phyloP scores from a whole-genome alignment of 23 tunicate genomes.

The Trididemnum clinides region DNA sequence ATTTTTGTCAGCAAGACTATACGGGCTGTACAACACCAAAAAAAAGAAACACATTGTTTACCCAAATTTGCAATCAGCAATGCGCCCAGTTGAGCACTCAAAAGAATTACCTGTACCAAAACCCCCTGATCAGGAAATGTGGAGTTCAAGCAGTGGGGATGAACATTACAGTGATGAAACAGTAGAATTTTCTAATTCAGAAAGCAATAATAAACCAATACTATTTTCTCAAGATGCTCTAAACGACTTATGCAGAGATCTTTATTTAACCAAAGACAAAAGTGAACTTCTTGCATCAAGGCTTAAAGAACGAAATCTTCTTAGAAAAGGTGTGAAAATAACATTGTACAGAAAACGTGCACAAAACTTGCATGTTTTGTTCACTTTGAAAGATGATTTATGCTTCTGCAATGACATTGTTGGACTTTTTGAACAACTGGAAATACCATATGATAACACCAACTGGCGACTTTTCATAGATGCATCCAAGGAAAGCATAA shows the following conservation, averaged over 20 bases:
- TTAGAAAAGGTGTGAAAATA: slow-evolving; percentile 3
- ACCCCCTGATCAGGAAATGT: slow-evolving; percentile 6
- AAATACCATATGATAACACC: slow-evolving; percentile 20
- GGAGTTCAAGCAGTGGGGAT: slow-evolving; percentile 10
- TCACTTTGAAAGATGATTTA: background rate
- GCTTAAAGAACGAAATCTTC: slow-evolving; percentile 17
- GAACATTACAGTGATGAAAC: slow-evolving; percentile 4
- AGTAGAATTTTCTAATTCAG: background rate
- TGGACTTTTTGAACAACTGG: slow-evolving; percentile 9
- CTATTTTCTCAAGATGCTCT: background rate
- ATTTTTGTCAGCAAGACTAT: slow-evolving; percentile 11
- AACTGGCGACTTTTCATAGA: slow-evolving; percentile 3
- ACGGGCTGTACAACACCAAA: background rate
- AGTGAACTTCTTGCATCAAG: slow-evolving; percentile 9
- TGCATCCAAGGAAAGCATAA: slow-evolving; percentile 18
- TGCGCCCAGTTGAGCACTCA: slow-evolving; percentile 8
- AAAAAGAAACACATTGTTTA: slow-evolving; percentile 7
- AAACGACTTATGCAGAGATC: slow-evolving; percentile 13
- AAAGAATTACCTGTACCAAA: slow-evolving; percentile 16
- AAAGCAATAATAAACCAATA: slow-evolving; percentile 3
- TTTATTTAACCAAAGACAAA: slow-evolving; percentile 14
- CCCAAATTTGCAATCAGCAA: slow-evolving; percentile 18
- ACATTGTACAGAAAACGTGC: slow-evolving; percentile 22
- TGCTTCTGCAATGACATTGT: slow-evolving; percentile 17
- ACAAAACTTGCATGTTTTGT: slow-evolving; percentile 6